phyloP scores from a whole-genome alignment of 2,113 vertebrate genomes.

The Onychostoma macrolepis region DNA sequence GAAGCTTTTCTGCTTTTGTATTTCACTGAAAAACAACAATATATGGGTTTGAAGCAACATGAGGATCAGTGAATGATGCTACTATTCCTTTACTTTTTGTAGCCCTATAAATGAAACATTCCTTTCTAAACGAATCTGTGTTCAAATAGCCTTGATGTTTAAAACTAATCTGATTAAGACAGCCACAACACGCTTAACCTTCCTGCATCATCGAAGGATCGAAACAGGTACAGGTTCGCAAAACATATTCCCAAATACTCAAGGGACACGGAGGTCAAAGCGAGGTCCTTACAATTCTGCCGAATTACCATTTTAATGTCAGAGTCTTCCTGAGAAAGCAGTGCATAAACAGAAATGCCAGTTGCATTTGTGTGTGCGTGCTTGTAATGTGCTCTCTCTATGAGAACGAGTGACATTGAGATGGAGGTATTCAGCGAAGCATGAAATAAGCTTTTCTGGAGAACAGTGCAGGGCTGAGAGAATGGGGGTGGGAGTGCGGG shows the following conservation, averaged over 20 bases:
- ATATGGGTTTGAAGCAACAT: neutral
- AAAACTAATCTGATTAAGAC: neutral
- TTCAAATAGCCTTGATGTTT: neutral
- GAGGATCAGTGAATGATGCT: neutral
- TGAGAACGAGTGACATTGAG: conserved; percentile 28
- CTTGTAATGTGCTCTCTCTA: neutral
- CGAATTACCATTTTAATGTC: conserved; percentile 26
- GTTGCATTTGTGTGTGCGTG: neutral
- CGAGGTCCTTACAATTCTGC: neutral
- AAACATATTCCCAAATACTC: neutral
- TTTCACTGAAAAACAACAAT: neutral
- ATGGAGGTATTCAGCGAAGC: conserved; percentile 64
- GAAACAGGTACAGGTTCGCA: neutral
- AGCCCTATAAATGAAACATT: neutral
- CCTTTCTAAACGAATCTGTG: neutral
- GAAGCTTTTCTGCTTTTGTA: neutral
- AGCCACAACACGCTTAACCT: neutral
- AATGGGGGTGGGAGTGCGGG: conserved; percentile 36
- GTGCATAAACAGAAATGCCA: neutral
- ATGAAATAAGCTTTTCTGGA: conserved; percentile 75
- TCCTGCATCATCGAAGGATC: neutral
- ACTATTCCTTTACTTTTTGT: neutral
- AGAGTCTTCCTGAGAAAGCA: conserved; percentile 18
- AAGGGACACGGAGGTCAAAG: neutral
- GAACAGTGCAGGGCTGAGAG: conserved; percentile 55